Evolutionary conservation across 1,140 invertebrate genomes (phyloP).

Genomic region (Lethrus apterus): DNA sequence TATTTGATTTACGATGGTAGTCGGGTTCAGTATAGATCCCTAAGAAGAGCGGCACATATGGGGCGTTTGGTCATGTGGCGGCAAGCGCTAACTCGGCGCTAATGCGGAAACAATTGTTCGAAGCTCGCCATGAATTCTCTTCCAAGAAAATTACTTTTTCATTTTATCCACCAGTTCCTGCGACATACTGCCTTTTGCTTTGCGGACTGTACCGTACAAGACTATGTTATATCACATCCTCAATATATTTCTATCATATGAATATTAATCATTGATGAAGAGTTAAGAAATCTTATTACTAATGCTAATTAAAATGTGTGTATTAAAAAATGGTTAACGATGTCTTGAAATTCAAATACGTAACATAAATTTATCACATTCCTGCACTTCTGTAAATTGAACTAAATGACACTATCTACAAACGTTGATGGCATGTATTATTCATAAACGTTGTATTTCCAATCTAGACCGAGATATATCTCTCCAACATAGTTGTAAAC

Average conservation of each 20-base stretch:
- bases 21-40: slow-evolving; percentile 29
- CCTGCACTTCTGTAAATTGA: too few species aligned
- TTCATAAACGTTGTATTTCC: too few species aligned
- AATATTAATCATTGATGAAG: not conserved
- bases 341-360: too few species aligned
- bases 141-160: slow-evolving; percentile 41
- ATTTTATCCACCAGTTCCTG: slow-evolving; percentile 36
- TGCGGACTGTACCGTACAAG: not conserved
- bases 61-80: slow-evolving; percentile 19
- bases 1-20: slow-evolving; percentile 42
- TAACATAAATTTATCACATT: too few species aligned
- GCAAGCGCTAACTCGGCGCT: slow-evolving; percentile 38
- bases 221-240: not conserved
- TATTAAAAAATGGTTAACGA: too few species aligned
- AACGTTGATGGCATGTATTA: too few species aligned
- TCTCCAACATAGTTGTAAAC: not conserved
- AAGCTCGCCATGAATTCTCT: slow-evolving; percentile 39
- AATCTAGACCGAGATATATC: too few species aligned
- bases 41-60: slow-evolving; percentile 27
- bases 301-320: not conserved
- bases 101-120: slow-evolving; percentile 37
- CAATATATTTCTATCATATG: not conserved
- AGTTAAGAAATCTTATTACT: not conserved
- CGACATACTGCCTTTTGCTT: slow-evolving; percentile 24
- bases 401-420: too few species aligned